Conservation (phyloP, 2,113 vertebrate genomes). For the Pseudopodoces humilis region DNA sequence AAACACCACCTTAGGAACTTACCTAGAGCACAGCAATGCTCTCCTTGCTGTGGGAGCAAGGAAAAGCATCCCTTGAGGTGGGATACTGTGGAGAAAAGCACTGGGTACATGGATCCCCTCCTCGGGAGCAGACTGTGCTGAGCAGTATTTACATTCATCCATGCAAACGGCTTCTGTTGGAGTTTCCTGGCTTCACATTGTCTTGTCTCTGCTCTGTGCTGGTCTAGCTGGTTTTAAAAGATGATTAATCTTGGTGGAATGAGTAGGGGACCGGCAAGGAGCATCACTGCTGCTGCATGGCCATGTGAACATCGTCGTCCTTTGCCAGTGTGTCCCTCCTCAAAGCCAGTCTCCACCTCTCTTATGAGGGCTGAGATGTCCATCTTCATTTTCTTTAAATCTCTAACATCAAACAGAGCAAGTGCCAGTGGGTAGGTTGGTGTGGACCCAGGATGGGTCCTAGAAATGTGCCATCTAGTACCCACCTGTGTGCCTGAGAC, state of each 20-base stretch:
- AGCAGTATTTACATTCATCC: neutral
- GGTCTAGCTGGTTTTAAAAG: neutral
- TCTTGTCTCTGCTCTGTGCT: neutral
- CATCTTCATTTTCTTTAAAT: neutral
- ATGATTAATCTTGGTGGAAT: neutral
- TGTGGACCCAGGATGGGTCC: neutral
- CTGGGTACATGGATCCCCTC: neutral
- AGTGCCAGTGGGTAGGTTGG: neutral
- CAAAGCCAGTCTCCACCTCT: neutral
- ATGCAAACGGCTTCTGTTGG: neutral
- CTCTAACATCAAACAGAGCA: neutral
- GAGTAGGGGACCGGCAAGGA: neutral
- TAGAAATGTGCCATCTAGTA: neutral
- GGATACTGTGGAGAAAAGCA: neutral
- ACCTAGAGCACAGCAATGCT: neutral
- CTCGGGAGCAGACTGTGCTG: neutral
- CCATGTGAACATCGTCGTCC: rapidly evolving
- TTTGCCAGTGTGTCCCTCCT: neutral
- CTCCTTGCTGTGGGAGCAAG: neutral
- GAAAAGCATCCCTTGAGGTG: neutral
- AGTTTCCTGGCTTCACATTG: neutral
- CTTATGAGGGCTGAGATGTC: neutral
- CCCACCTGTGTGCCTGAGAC: rapidly evolving
- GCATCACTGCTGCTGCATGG: neutral
- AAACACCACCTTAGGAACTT: neutral